Evolutionary conservation across 37 sponge, comb jelly and placozoan genomes (phyloP).

Genomic region (Cliona cf. orientalis): DNA sequence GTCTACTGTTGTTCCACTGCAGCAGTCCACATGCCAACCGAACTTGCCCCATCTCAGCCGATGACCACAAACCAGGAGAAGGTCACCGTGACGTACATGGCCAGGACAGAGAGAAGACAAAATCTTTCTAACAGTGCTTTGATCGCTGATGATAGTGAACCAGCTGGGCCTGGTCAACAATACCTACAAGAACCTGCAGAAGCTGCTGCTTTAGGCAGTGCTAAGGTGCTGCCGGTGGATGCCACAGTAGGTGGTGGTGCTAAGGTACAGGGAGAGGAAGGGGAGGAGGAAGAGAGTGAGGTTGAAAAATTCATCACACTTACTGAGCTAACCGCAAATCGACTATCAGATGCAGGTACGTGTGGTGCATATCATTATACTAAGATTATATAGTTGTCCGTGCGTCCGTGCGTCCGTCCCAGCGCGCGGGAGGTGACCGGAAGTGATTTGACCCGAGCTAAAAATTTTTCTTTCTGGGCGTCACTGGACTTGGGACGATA

Average conservation of each 20-base stretch:
- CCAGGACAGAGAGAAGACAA: not conserved
- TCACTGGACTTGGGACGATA: too few relatives aligned
- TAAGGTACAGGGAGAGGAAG: not conserved
- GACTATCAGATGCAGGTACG: conserved; percentile 14
- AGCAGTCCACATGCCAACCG: conserved; percentile 25
- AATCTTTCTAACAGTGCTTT: not conserved
- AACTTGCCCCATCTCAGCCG: not conserved
- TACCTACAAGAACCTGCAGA: not conserved
- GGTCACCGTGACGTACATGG: not conserved
- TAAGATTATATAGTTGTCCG: too few relatives aligned
- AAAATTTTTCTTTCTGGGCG: too few relatives aligned
- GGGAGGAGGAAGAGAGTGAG: not conserved
- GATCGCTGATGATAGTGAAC: not conserved
- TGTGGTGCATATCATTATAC: too few relatives aligned
- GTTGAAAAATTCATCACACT: conserved; percentile 1
- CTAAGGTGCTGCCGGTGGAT: not conserved
- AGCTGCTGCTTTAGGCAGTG: not conserved
- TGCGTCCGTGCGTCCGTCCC: too few relatives aligned
- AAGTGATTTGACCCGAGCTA: too few relatives aligned
- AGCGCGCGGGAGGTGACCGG: too few relatives aligned
- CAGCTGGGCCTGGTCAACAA: not conserved
- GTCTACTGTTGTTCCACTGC: not conserved
- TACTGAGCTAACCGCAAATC: conserved; percentile 12
- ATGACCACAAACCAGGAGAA: not conserved
- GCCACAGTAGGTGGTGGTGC: not conserved